Evolutionary conservation across 1,140 invertebrate genomes (phyloP).

Genomic region (Zelostemma sp.): DNA sequence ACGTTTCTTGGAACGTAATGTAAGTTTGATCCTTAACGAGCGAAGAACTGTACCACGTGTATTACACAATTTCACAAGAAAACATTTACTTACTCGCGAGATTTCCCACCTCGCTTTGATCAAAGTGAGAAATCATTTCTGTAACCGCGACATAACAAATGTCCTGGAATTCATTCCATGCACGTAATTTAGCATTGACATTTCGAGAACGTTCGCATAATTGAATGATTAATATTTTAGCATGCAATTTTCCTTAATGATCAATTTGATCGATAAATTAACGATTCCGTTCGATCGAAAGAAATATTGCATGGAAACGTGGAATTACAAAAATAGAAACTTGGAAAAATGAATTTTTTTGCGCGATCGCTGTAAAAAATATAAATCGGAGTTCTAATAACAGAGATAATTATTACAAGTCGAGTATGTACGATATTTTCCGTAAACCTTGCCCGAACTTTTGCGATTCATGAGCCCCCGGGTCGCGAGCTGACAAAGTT

Average conservation of each 20-base stretch:
- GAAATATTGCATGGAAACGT: no score
- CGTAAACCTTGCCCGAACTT: conserved; percentile 25
- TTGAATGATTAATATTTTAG: background rate
- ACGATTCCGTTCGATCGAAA: no score
- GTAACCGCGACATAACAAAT: conserved; percentile 23
- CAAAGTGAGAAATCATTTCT: conserved; percentile 33
- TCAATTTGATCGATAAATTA: no score
- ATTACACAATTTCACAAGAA: conserved; percentile 44
- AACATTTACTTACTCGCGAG: conserved; percentile 41
- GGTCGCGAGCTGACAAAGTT: conserved; percentile 44
- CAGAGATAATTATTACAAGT: conserved; percentile 42
- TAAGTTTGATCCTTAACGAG: conserved; percentile 45
- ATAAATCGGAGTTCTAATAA: conserved; percentile 40
- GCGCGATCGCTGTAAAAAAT: conserved; percentile 15
- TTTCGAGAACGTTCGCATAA: background rate
- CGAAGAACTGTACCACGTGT: conserved; percentile 45
- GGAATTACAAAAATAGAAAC: no score
- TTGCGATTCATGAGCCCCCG: conserved; percentile 46
- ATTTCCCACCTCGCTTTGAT: conserved; percentile 43
- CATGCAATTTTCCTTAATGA: background rate
- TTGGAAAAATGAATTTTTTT: no score
- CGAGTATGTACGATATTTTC: background rate
- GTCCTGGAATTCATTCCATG: background rate
- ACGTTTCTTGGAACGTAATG: conserved; percentile 26
- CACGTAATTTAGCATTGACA: background rate